phyloP scores from a whole-genome alignment of 2,113 vertebrate species.

The Phylloscopus whistleri region DNA sequence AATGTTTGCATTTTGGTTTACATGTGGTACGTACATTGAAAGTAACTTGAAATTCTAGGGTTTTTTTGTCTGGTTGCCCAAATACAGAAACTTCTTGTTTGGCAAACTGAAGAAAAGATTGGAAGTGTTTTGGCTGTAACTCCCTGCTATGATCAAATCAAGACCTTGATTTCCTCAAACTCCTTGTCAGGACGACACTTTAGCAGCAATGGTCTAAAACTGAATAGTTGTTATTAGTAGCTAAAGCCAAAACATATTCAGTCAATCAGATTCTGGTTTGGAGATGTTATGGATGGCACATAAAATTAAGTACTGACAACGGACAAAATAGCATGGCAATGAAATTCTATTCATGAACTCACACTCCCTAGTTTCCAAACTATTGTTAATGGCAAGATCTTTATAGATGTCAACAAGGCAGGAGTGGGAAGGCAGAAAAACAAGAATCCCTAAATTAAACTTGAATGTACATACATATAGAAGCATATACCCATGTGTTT shows the following conservation, averaged over 20 bases:
- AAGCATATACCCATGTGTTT: background rate
- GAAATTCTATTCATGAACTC: background rate
- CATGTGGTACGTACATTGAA: background rate
- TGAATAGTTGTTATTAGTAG: background rate
- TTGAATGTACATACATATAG: background rate
- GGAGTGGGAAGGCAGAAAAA: background rate
- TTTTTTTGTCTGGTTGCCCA: background rate
- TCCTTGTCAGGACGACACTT: background rate
- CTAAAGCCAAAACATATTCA: background rate
- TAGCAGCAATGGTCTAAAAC: background rate
- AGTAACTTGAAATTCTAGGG: background rate
- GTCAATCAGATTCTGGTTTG: background rate
- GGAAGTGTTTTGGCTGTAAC: background rate
- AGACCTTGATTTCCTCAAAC: background rate
- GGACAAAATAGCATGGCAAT: background rate
- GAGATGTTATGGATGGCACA: background rate
- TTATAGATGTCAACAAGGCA: background rate
- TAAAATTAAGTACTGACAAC: slow-evolving; percentile 17
- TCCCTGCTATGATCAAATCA: background rate
- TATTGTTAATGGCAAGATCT: background rate
- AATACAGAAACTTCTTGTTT: background rate
- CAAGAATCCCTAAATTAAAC: background rate
- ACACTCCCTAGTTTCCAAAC: background rate
- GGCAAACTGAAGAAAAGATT: background rate
- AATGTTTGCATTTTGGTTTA: background rate